Evolutionary conservation across 2,797 vertebrate species (phyloP), one percentile per base, ranked within the genome.

Genomic region (Etheostoma perlongum): DNA sequence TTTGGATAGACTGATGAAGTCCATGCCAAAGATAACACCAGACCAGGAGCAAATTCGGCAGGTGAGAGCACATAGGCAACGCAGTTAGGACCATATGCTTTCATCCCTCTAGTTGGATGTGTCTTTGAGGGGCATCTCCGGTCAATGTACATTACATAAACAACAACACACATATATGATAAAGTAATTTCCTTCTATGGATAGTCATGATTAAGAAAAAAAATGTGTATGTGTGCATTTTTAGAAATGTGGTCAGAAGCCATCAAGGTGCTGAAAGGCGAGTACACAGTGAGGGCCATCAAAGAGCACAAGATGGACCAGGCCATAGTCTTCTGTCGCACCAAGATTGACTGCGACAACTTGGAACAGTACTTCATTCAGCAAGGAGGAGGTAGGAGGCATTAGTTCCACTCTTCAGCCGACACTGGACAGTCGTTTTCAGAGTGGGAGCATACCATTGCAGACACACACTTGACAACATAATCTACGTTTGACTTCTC

Each of bases 251-350:
- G 97, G 97, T 99, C 98, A 0, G 98, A 99, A 91, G 98, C 98
- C 47, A 96, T 98, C 89, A 99, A 99, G 91, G 86, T 99, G 71
- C 94, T 99, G 48, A 99, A 99, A 89, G 98, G 98, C n/a, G 98
- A 99, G 86, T 99, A 99, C 68, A 72, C 95, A 0, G 91, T 98
- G 67, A 95, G 95, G 2, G 98, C 98, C 72, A 97, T 99, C 83
- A 98, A 96, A 86, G 98, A 99, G 46, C 98, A 99, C 91, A 99
- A 99, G 92, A 99, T 99, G 98, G 98, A 99, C 88, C 98, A 99
- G 93, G 98, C 98, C 60, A 99, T 99, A 78, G 83, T 99, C 85
- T 99, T 99, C 95, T 99, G 98, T 85, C 95, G 98, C 81, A 99
- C 98, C 79, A 99, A 99, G 94, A 96, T 99, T 5, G 98, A 99